These are phyloP conservation scores for Menidia menidia DNA, from an alignment of 2,797 vertebrate genomes.

Conservation along the genomic window DNA sequence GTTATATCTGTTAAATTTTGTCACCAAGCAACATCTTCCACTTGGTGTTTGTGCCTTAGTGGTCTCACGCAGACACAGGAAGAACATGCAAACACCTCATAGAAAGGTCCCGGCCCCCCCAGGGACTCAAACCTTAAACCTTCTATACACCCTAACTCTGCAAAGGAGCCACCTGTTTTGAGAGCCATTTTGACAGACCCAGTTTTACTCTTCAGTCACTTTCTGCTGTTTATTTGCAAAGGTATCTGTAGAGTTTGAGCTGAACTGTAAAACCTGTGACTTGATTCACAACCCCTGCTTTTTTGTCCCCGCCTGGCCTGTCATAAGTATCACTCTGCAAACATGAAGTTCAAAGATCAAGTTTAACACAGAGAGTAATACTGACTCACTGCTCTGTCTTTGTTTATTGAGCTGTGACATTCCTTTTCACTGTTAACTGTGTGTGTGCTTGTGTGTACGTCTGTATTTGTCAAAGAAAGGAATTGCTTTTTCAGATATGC, in stretches of 20 bases:
- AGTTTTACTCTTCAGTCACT: background rate
- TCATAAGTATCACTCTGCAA: conserved; percentile 34
- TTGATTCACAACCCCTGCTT: background rate
- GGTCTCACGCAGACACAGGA: no score
- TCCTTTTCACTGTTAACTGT: conserved; percentile 41
- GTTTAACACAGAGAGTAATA: conserved; percentile 60
- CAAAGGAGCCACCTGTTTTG: background rate
- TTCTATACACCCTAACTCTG: background rate
- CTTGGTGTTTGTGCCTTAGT: no score
- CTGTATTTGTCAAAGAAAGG: conserved; percentile 42
- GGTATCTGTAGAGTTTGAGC: background rate
- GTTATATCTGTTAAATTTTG: background rate
- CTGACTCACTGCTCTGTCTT: conserved; percentile 18
- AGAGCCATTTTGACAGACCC: background rate
- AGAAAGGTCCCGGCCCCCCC: no score
- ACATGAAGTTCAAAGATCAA: conserved; percentile 55
- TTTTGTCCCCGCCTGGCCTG: conserved; percentile 30
- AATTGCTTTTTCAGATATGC: conserved; percentile 59
- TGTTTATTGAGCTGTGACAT: conserved; percentile 42
- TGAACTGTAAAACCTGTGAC: no score
- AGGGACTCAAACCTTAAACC: background rate
- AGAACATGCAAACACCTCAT: no score
- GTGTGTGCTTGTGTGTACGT: conserved; percentile 13
- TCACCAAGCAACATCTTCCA: background rate
- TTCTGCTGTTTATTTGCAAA: no score